phyloP scores from a whole-genome alignment of 2,113 vertebrate genomes.

The Crotalus viridis region DNA sequence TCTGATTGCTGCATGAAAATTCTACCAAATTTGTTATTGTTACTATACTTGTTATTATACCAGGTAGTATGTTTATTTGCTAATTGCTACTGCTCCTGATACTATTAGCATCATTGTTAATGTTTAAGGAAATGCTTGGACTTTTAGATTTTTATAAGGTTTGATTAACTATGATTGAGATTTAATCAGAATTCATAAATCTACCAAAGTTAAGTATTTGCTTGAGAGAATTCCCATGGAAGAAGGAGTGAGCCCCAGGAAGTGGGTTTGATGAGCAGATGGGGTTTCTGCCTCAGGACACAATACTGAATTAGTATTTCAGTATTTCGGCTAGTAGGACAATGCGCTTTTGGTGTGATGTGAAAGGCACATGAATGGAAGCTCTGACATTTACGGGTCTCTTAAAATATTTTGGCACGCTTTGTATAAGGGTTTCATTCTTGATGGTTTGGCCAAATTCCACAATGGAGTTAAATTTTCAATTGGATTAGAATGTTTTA shows the following conservation, averaged over 20 bases:
- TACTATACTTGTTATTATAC: neutral
- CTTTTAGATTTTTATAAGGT: neutral
- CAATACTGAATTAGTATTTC: constrained; percentile 19
- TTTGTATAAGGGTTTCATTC: constrained; percentile 45
- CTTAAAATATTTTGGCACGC: constrained; percentile 48
- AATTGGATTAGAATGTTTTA: neutral
- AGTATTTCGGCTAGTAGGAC: constrained; percentile 1
- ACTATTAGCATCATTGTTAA: neutral
- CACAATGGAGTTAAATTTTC: neutral
- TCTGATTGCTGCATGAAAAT: neutral
- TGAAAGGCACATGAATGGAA: constrained; percentile 28
- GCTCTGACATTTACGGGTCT: constrained; percentile 42
- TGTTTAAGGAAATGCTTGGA: neutral
- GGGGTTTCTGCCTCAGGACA: neutral
- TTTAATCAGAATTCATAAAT: constrained; percentile 7
- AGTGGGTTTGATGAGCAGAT: constrained; percentile 11
- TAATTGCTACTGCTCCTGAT: neutral
- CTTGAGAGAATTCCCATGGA: neutral
- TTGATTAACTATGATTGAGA: neutral
- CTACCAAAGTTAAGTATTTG: neutral
- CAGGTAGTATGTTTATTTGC: neutral
- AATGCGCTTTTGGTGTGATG: constrained; percentile 28
- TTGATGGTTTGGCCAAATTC: neutral
- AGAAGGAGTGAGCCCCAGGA: constrained; percentile 25
- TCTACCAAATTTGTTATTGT: neutral